Conservation (phyloP, 2,888 invertebrate genomes). For the Pyrrhia umbra region DNA sequence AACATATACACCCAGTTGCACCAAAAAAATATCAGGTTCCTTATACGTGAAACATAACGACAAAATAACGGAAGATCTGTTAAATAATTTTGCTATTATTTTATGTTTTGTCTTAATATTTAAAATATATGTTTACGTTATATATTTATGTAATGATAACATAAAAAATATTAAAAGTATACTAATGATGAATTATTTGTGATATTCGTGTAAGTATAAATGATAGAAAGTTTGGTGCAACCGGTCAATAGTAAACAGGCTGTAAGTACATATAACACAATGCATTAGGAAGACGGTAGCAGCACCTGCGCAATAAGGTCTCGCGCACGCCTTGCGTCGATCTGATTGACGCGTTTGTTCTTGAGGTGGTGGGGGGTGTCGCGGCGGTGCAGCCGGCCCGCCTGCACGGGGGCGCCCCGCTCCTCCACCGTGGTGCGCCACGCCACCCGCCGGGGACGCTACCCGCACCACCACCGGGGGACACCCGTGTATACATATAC, state of each 20-base stretch:
- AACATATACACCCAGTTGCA: too few relatives aligned
- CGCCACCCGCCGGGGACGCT: slow-evolving; percentile 85
- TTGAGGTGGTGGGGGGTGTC: slow-evolving; percentile 99
- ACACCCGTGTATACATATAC: slow-evolving; percentile 56
- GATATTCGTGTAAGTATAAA: too few relatives aligned
- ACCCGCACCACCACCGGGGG: slow-evolving; percentile 74
- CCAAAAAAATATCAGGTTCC: too few relatives aligned
- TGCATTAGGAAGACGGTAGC: slow-evolving; percentile 57
- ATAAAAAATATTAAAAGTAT: too few relatives aligned
- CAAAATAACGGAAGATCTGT: too few relatives aligned
- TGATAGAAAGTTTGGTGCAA: too few relatives aligned
- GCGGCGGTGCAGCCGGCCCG: slow-evolving; percentile 93
- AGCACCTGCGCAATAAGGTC: slow-evolving; percentile 88
- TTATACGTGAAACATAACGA: too few relatives aligned
- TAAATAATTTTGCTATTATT: too few relatives aligned
- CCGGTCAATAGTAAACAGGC: slow-evolving; percentile 34
- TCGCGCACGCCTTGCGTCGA: slow-evolving; percentile 83
- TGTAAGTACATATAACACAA: slow-evolving; percentile 39
- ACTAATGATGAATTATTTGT: too few relatives aligned
- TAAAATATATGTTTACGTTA: background rate
- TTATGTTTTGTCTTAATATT: background rate
- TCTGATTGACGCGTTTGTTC: slow-evolving; percentile 96
- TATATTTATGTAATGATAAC: too few relatives aligned
- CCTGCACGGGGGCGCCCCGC: slow-evolving; percentile 78
- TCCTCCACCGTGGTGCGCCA: slow-evolving; percentile 86